Conservation (phyloP, 2,113 vertebrate species). For the Brienomyrus brachyistius region DNA sequence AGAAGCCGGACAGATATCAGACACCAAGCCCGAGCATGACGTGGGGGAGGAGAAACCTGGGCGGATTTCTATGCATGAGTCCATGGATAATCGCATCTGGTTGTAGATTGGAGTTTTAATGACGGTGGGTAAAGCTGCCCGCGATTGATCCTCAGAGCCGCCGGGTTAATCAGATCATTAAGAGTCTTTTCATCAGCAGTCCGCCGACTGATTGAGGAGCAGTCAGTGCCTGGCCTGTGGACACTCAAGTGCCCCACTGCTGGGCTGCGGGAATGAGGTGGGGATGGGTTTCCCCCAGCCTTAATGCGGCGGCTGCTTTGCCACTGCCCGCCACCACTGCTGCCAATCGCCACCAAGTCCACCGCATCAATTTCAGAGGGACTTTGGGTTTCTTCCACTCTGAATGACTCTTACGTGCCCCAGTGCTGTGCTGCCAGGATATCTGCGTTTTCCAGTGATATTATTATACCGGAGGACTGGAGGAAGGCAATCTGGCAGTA, state of each 20-base stretch:
- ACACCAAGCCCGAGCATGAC: not conserved
- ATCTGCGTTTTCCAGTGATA: not conserved
- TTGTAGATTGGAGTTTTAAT: not conserved
- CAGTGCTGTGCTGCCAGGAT: not conserved
- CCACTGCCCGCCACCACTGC: too few relatives aligned
- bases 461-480: not conserved
- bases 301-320: not conserved
- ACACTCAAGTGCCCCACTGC: not conserved
- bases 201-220: not conserved
- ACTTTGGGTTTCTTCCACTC: not conserved
- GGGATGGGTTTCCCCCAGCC: not conserved
- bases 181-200: not conserved
- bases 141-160: not conserved
- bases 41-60: not conserved
- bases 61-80: not conserved
- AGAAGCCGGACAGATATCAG: not conserved
- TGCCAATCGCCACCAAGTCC: not conserved
- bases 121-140: not conserved
- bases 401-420: not conserved
- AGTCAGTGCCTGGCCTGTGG: not conserved
- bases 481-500: not conserved
- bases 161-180: not conserved
- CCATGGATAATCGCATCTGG: not conserved
- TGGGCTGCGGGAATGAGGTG: not conserved
- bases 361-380: not conserved